Conservation (phyloP, 2,888 invertebrate genomes). For the Xestia xanthographa region DNA sequence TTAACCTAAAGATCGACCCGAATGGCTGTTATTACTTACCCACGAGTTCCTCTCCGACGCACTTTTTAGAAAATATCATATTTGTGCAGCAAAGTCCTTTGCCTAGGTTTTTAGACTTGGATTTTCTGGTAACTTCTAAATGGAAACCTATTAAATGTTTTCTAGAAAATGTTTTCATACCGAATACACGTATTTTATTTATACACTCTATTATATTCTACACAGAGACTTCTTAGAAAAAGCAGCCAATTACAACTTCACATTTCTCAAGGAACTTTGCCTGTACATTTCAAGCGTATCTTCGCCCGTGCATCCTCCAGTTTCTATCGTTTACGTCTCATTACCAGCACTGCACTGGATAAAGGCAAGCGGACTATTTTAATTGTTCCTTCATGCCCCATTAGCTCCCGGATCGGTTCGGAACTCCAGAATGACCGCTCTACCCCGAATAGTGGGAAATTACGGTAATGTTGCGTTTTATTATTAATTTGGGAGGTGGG, state of each 20-base stretch:
- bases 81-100: too few species aligned
- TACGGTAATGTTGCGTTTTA: conserved; percentile 24
- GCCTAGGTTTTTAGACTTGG: too few species aligned
- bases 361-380: conserved; percentile 64
- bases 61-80: too few species aligned
- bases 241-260: neutral
- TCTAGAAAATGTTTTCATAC: too few species aligned
- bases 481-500: conserved; percentile 36
- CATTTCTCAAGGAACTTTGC: neutral
- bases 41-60: too few species aligned
- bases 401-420: conserved; percentile 53
- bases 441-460: conserved; percentile 24
- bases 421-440: conserved; percentile 37
- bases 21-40: too few species aligned
- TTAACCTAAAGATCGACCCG: too few species aligned
- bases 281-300: neutral
- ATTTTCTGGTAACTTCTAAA: too few species aligned
- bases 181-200: too few species aligned
- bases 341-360: conserved; percentile 63
- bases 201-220: too few species aligned
- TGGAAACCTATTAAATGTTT: too few species aligned
- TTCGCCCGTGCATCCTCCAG: conserved; percentile 30
- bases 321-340: conserved; percentile 60
- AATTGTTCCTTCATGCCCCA: conserved; percentile 63
- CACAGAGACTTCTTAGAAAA: neutral